Conservation (phyloP, 2,888 invertebrate species). For the Caenorhabditis zanzibari region DNA sequence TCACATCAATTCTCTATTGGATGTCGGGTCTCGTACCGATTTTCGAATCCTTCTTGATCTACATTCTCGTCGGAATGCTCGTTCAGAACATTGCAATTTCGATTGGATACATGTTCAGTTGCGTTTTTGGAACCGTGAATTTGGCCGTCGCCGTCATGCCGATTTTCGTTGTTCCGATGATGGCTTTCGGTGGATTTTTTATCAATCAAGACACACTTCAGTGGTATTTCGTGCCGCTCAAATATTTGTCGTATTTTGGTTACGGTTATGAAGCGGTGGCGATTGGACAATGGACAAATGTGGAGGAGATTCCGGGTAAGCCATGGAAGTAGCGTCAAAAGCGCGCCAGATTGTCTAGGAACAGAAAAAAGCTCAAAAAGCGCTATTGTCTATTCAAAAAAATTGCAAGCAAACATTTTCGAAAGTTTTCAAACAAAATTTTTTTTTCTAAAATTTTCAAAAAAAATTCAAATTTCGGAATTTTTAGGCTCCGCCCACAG, state of each 20-base stretch:
- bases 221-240: conserved; percentile 84
- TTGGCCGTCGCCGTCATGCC: conserved; percentile 94
- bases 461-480: too few relatives aligned
- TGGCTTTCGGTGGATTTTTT: conserved; percentile 90
- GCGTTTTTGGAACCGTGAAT: conserved; percentile 89
- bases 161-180: conserved; percentile 93
- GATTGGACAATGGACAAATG: conserved; percentile 84
- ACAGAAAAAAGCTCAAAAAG: too few relatives aligned
- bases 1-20: conserved; percentile 91
- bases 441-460: too few relatives aligned
- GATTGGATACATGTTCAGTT: conserved; percentile 90
- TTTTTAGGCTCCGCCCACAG: too few relatives aligned
- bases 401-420: too few relatives aligned
- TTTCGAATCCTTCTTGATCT: conserved; percentile 86
- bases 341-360: too few relatives aligned
- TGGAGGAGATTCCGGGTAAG: conserved; percentile 78
- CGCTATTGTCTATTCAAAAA: too few relatives aligned
- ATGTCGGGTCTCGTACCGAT: conserved; percentile 89
- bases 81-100: conserved; percentile 81
- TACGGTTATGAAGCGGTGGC: conserved; percentile 84
- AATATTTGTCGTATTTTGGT: conserved; percentile 84
- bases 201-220: conserved; percentile 88
- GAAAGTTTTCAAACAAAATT: too few relatives aligned
- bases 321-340: neutral
- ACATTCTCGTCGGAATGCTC: conserved; percentile 84